Evolutionary conservation across 2,797 vertebrate genomes (phyloP).

Genomic region (Phrynocephalus vlangalii): DNA sequence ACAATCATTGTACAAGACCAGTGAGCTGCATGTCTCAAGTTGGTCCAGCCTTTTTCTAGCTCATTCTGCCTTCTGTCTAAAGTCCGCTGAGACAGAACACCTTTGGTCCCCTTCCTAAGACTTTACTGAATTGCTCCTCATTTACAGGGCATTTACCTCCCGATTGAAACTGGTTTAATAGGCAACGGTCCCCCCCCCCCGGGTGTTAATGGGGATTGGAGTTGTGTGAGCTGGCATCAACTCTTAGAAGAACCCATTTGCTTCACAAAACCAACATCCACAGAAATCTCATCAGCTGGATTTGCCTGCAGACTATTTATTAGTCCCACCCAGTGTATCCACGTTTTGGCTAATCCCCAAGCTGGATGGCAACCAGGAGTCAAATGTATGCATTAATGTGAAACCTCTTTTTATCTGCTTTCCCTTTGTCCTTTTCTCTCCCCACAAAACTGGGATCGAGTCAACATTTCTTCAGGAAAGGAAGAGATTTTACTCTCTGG

Average conservation of each 20-base stretch:
- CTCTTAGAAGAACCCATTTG: background rate
- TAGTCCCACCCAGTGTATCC: conserved; percentile 67
- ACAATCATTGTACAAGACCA: too few species aligned
- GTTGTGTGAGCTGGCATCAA: background rate
- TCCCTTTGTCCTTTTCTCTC: conserved; percentile 57
- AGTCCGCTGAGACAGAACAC: background rate
- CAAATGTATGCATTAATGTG: conserved; percentile 83
- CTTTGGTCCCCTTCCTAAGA: background rate
- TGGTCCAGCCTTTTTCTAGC: background rate
- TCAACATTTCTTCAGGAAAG: conserved; percentile 47
- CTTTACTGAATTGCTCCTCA: background rate
- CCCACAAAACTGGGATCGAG: conserved; percentile 37
- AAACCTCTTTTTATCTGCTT: conserved; percentile 80
- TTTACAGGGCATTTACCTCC: background rate
- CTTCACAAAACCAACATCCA: background rate
- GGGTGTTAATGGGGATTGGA: background rate
- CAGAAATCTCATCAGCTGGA: background rate
- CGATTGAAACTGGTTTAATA: background rate
- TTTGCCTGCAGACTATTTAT: conserved; percentile 11
- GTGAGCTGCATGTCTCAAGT: background rate
- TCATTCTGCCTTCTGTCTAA: background rate
- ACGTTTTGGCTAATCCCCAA: conserved; percentile 71
- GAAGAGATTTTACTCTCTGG: conserved; percentile 79
- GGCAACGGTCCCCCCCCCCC: background rate
- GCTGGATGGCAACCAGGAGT: conserved; percentile 73